A percentile compares a stretch with the other conserved stretches of the same genome.
These are phyloP conservation scores for Subanguina moxae DNA, from an alignment of 1,140 invertebrate species.

Conservation along the genomic window DNA sequence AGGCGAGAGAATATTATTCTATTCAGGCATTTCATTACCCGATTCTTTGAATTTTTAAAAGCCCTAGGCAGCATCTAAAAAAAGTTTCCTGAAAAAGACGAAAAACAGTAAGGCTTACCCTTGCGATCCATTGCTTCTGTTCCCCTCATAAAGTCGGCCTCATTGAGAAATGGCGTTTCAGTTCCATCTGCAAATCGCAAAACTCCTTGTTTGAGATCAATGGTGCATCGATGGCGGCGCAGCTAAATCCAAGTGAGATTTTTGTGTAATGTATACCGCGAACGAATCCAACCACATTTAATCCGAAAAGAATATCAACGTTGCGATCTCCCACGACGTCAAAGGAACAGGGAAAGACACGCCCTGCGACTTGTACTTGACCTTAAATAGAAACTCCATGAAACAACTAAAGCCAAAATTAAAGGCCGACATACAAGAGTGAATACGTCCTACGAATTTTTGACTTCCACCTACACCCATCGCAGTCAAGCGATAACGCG, in stretches of 20 bases:
- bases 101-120: too few species aligned
- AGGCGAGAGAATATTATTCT: too few species aligned
- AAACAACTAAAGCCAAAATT: neutral
- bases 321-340: constrained; percentile 91
- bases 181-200: constrained; percentile 89
- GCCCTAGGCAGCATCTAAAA: too few species aligned
- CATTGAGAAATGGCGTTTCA: constrained; percentile 80
- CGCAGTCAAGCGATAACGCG: constrained; percentile 86
- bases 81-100: too few species aligned
- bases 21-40: too few species aligned
- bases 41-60: too few species aligned
- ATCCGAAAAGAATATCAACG: constrained; percentile 94
- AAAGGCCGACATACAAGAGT: constrained; percentile 70
- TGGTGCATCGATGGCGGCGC: constrained; percentile 81
- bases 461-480: constrained; percentile 87
- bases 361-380: constrained; percentile 88
- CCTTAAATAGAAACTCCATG: constrained; percentile 32
- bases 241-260: neutral
- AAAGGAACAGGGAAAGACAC: constrained; percentile 80
- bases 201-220: constrained; percentile 83
- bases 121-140: too few species aligned
- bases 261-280: neutral
- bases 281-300: constrained; percentile 66
- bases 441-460: constrained; percentile 87
- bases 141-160: constrained; percentile 61